These are phyloP conservation scores for Gavia stellata DNA, from an alignment of 2,113 vertebrate genomes.

Conservation along the genomic window DNA sequence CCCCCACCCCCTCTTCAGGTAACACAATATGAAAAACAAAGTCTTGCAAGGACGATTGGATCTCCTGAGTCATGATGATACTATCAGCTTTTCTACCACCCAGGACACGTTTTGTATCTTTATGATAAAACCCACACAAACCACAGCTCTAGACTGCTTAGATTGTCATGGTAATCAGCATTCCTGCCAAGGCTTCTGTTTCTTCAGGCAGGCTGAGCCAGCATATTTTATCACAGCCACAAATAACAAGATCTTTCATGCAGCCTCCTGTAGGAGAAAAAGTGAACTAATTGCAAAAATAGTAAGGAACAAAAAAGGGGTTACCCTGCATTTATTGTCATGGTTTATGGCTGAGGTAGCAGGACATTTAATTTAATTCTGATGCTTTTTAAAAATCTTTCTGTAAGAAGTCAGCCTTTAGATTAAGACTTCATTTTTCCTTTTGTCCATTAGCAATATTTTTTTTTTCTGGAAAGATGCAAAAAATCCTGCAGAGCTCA, in stretches of 20 bases:
- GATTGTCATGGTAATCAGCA: conserved; percentile 53
- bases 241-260: conserved; percentile 43
- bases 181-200: conserved; percentile 35
- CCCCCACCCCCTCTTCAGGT: not conserved
- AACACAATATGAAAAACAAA: not conserved
- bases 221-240: conserved; percentile 23
- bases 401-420: not conserved
- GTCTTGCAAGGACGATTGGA: not conserved
- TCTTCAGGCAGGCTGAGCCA: conserved; percentile 20
- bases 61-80: not conserved
- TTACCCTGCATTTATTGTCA: not conserved
- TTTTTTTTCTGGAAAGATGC: not conserved
- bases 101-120: not conserved
- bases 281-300: conserved; percentile 14
- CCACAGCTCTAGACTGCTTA: not conserved
- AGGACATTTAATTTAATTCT: not conserved
- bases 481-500: not conserved
- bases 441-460: not conserved
- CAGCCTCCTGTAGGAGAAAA: conserved; percentile 1
- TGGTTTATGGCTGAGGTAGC: not conserved
- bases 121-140: conserved; percentile 2
- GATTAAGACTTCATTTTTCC: not conserved
- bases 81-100: not conserved
- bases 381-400: not conserved
- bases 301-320: not conserved